Evolutionary conservation across 1,140 invertebrate genomes (phyloP).

Genomic region (Nomia melanderi): DNA sequence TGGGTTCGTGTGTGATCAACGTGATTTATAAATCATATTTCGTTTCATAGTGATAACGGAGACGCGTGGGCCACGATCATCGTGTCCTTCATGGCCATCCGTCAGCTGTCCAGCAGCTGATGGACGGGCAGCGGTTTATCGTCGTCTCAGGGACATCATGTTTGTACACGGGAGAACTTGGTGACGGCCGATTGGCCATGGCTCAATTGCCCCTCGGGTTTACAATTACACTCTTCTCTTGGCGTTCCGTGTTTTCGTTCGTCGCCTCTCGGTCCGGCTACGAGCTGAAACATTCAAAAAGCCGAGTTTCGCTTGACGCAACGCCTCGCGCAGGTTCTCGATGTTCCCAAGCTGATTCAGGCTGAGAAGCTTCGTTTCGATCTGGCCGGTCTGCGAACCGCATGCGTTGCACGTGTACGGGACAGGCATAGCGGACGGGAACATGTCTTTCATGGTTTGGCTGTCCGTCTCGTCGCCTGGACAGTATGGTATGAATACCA

Average conservation of each 20-base stretch:
- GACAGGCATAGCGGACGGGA: constrained; percentile 82
- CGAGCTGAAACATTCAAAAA: constrained; percentile 69
- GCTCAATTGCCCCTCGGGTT: background rate
- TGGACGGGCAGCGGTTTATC: constrained; percentile 50
- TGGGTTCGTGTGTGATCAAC: no score
- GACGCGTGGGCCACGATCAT: constrained; percentile 26
- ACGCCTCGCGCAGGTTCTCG: constrained; percentile 60
- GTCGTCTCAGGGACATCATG: constrained; percentile 26
- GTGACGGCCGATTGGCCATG: constrained; percentile 3
- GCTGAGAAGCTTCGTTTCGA: constrained; percentile 55
- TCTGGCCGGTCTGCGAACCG: constrained; percentile 33
- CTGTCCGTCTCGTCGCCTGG: constrained; percentile 77
- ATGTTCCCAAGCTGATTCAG: constrained; percentile 65
- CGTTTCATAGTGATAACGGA: background rate
- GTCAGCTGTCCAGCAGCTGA: constrained; percentile 66
- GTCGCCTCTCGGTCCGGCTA: constrained; percentile 28
- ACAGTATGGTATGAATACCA: constrained; percentile 83
- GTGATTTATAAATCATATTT: no score
- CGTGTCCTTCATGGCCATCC: constrained; percentile 51
- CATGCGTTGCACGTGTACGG: constrained; percentile 73
- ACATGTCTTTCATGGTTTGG: constrained; percentile 80
- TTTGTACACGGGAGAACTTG: background rate
- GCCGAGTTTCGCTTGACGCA: constrained; percentile 66
- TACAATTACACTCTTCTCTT: constrained; percentile 46
- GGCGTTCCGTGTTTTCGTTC: constrained; percentile 50